Evolutionary conservation across 2,888 invertebrate genomes (phyloP).

Genomic region (Trichogramma dendrolimi): DNA sequence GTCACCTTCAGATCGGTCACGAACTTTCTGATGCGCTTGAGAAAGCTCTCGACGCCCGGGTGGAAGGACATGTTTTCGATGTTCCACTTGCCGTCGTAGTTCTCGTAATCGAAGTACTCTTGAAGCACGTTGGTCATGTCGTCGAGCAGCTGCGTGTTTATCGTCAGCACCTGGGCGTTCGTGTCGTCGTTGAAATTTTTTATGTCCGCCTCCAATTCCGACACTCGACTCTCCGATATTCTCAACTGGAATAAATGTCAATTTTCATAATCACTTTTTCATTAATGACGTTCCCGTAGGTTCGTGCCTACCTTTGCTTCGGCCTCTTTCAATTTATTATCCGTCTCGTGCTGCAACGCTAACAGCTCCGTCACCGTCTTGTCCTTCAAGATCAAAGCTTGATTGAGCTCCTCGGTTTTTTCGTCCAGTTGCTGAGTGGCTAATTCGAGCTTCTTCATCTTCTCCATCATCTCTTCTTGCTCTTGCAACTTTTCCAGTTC

Average conservation of each 20-base stretch:
- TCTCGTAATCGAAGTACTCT: constrained; percentile 25
- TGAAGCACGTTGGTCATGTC: constrained; percentile 22
- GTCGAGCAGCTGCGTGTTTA: constrained; percentile 11
- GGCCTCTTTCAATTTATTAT: constrained; percentile 26
- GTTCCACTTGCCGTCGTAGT: constrained; percentile 25
- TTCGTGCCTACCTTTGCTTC: constrained; percentile 25
- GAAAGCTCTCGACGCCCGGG: constrained; percentile 19
- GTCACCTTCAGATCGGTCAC: constrained; percentile 21
- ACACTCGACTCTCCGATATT: constrained; percentile 22
- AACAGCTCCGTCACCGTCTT: constrained; percentile 28
- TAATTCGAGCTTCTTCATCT: constrained; percentile 19
- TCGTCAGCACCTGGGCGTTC: background rate
- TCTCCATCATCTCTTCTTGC: constrained; percentile 20
- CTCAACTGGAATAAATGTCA: constrained; percentile 16
- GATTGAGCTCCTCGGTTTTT: constrained; percentile 26
- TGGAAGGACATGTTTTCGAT: constrained; percentile 14
- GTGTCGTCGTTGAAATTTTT: constrained; percentile 13
- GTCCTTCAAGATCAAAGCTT: constrained; percentile 27
- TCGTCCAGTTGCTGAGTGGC: constrained; percentile 21
- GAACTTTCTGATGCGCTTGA: constrained; percentile 19
- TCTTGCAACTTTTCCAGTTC: constrained; percentile 28
- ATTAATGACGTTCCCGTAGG: background rate
- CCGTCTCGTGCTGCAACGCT: constrained; percentile 26
- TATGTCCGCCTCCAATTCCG: constrained; percentile 21
- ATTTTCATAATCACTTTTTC: background rate